Base-by-base conservation (phyloP, 1,140 invertebrate genomes). In the Pogonognathellus flavescens region DNA sequence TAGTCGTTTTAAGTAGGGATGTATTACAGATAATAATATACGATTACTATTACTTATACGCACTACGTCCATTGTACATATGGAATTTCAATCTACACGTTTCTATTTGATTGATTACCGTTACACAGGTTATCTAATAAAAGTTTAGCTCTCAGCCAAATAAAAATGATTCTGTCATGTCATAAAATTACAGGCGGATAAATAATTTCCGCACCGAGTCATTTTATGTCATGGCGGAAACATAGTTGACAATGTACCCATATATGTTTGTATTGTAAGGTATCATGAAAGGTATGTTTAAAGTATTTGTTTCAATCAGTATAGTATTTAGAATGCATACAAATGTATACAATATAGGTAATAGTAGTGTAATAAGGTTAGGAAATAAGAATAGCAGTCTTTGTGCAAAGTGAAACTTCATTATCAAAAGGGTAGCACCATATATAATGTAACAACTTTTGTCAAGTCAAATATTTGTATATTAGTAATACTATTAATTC, bases 61-160 rank as follows among this genome's bases (percentile, higher is more conserved):
- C 22, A 25, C 62, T 66, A 66, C 25, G 20, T 66, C 62, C 22
- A 66, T 66, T 66, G 22, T 25, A 66, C 62, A 66, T 66, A 66
- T 66, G 62, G 62, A 66, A 66, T 66, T 66, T 66, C 25, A 66
- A 66, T 66, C 62, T 66, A 66, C 62, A 25, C 62, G 62, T 66
- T 66, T 66, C 62, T 66, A 25, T 66, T 25, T 66, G 62, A 66
- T 66, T 66, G 62, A 66, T 20, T 66, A 66, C 31, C 31, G 31
- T 41, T 41, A 41, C 31, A 41, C 31, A 41, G 31, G 31, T 41
- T 41, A 41, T 41, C 31, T 41, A 41, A 41, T 41, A 41, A 41
- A 41, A 41, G 31, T 41, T 41, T 41, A 41, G 31, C 31, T 41
- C 25, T 55, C 25, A 13, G 62, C 25, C 14, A 66, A 66, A 25